Percentiles rank a stretch among this genome's conserved stretches.
Conservation (phyloP, 2,888 invertebrate species). For the Calameuta filiformis region DNA sequence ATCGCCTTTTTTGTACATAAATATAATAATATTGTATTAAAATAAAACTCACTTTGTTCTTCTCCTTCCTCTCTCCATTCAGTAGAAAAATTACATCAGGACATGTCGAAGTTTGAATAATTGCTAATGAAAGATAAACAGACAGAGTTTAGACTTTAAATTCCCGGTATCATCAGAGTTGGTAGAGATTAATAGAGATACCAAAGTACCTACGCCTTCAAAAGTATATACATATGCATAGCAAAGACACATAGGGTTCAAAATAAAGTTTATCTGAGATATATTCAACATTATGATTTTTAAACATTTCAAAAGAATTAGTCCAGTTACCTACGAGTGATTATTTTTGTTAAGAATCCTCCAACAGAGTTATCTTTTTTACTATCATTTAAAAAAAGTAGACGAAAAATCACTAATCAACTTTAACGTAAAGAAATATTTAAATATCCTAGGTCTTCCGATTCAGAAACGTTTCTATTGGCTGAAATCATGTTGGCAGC, state of each 20-base stretch:
- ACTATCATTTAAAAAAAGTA: neutral
- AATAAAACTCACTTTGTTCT: conserved; percentile 9
- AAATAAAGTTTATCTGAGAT: neutral
- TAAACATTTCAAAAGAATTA: neutral
- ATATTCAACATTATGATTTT: neutral
- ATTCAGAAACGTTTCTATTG: neutral
- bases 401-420: neutral
- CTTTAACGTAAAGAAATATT: neutral
- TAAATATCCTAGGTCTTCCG: neutral
- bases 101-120: neutral
- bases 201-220: too few relatives aligned
- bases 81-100: neutral
- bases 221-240: too few relatives aligned
- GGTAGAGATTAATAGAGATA: too few relatives aligned
- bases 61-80: neutral
- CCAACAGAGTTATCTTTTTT: neutral
- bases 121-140: too few relatives aligned
- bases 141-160: neutral
- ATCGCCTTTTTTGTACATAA: conserved; percentile 60
- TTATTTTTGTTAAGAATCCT: neutral
- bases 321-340: neutral
- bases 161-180: too few relatives aligned
- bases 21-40: conserved; percentile 58
- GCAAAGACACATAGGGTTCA: too few relatives aligned
- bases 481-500: neutral